Evolutionary conservation across 2,113 vertebrate genomes (phyloP), one percentile per base, ranked within the genome.

Genomic region (Chloroceryle aenea): DNA sequence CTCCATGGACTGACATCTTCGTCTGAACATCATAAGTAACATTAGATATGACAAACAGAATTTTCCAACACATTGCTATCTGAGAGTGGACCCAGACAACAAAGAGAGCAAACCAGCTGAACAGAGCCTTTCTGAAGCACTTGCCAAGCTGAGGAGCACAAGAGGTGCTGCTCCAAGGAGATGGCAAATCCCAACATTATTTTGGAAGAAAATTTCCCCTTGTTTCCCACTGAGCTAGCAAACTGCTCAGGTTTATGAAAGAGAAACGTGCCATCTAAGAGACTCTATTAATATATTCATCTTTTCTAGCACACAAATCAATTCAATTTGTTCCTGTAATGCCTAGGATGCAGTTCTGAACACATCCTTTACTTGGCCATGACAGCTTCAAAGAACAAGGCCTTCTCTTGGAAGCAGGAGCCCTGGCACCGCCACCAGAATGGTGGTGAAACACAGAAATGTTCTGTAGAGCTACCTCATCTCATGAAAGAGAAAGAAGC

Each of bases 121-220:
- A 42, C 0, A 0, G 36, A 58, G 50, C 42, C 61, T 45, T 69
- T 55, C 34, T 36, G 45, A 72, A 34, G 9, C 0, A 0, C 30
- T 30, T 42, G 4, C 25, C 38, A 34, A 34, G 53, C 26, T 87
- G 50, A 76, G 58, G 8, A 83, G 27, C 38, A 55, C 2, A 5
- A 76, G 12, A 55, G 17, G 36, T 12, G 10, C 5, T 63, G 47
- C 45, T 20, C 30, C 30, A 12, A 30, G 67, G 29, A 32, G 27
- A 42, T 2, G 16, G 63, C 18, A 81, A 74, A 53, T 40, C 10
- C 29, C 38, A 14, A 47, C 40, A 19, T 27, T 27, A 50, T 22
- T 47, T 32, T 38, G 30, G n/a, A 75, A 72, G 13, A 72, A 38
- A 42, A 32, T 14, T 36, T 48, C 38, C 21, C 18, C 4, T 40